These are phyloP conservation scores for Sinotaia quadrata DNA, from an alignment of 2,888 invertebrate species.

Conservation along the genomic window DNA sequence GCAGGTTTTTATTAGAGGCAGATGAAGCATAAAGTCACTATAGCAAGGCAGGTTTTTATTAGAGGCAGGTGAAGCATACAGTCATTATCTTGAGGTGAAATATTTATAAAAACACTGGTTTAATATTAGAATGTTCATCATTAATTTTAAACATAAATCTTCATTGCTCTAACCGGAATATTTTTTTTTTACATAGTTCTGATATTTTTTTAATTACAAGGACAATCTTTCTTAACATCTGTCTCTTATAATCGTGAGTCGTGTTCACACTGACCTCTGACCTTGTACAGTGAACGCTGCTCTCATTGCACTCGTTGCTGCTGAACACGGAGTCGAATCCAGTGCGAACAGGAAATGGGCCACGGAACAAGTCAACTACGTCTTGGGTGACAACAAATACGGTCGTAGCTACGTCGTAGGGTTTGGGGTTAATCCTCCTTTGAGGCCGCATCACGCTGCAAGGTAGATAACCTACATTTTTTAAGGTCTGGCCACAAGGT, in stretches of 20 bases:
- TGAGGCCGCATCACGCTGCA: slow-evolving; percentile 57
- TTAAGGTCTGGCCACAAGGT: neutral
- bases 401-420: slow-evolving; percentile 61
- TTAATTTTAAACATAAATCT: neutral
- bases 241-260: too few species aligned
- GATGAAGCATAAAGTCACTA: too few species aligned
- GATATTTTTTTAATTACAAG: too few species aligned
- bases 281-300: slow-evolving; percentile 15
- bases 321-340: slow-evolving; percentile 41
- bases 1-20: too few species aligned
- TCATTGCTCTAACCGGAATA: neutral
- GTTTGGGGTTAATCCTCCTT: slow-evolving; percentile 57
- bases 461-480: slow-evolving; percentile 42
- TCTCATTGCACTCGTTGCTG: slow-evolving; percentile 36
- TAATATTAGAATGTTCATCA: too few species aligned
- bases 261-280: neutral
- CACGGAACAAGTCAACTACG: slow-evolving; percentile 57
- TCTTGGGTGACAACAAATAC: slow-evolving; percentile 48
- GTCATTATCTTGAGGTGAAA: too few species aligned
- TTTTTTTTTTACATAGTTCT: too few species aligned
- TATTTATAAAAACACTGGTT: too few species aligned
- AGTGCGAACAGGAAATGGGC: slow-evolving; percentile 43
- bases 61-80: too few species aligned
- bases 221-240: too few species aligned
- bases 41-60: too few species aligned